Evolutionary conservation across 2,797 vertebrate genomes (phyloP), one percentile per base, ranked within the genome.

Genomic region (Coluber constrictor): DNA sequence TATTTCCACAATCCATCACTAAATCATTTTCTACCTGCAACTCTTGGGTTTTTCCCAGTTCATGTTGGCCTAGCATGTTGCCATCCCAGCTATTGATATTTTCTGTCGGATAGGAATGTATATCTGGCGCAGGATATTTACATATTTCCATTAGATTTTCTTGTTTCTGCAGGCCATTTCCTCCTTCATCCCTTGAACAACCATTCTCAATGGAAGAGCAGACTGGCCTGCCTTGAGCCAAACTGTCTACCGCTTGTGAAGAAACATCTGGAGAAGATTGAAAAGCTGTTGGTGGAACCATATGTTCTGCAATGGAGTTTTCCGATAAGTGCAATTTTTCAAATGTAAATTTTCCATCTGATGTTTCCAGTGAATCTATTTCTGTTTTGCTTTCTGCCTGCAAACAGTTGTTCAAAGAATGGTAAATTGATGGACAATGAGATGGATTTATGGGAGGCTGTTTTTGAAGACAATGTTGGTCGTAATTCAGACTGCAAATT

Each of bases 401-500:
- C 29, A 93, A 90, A 90, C 93, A 92, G 43, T 86, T 94, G 56
- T 93, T 32, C 0, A 54, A 18, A 1, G n/a, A 93, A 18, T 90
- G 92, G 83, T 92, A 47, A 90, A 93, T 11, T 0, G 20, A 13
- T 12, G 92, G 94, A 92, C n/a, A 86, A 90, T 91, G 61, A 4
- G 93, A 91, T 9, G 37, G 37, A 0, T 5, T 91, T 55, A 56
- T 4, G 10, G 90, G 12, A 56, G 92, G 4, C 66, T 94, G 88
- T 1, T 95, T 94, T 63, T 93, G 93, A 9, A 29, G 0, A 0
- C 89, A 37, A 25, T 90, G 90, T 10, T 43, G 92, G 51, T 95
- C 93, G 0, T 92, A 57, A 0, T 93, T 94, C 12, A 23, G 5
- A 47, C 97, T 98, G 95, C 98, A 98, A 47, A 98, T 97, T 96